A percentile compares a stretch with the other conserved stretches of the same genome.
These are phyloP conservation scores for Thomomys bottae DNA, from an alignment of 2,113 vertebrate species.

Conservation along the genomic window DNA sequence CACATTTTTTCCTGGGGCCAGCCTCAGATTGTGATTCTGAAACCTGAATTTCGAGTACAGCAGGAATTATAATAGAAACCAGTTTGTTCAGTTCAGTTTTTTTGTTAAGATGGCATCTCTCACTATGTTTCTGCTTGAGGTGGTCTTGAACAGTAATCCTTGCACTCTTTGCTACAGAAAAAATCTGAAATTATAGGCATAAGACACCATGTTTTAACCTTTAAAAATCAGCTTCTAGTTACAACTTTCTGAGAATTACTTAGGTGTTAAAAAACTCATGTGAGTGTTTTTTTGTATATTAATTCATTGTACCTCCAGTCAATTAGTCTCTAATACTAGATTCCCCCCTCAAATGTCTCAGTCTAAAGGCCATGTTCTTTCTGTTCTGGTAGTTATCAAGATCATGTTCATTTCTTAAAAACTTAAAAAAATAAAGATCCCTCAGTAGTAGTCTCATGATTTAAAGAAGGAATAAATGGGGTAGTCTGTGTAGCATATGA, in stretches of 20 bases:
- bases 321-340: not conserved
- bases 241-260: not conserved
- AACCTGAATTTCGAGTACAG: too few species aligned
- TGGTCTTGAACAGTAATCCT: too few species aligned
- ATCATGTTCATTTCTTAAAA: not conserved
- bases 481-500: not conserved
- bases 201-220: too few species aligned
- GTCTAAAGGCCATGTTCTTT: not conserved
- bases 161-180: too few species aligned
- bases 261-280: not conserved
- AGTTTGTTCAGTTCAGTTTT: too few species aligned
- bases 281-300: not conserved
- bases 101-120: too few species aligned
- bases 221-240: too few species aligned
- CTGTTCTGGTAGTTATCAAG: not conserved
- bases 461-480: not conserved
- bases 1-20: too few species aligned
- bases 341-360: not conserved
- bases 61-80: too few species aligned
- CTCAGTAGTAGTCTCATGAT: not conserved
- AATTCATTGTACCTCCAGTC: not conserved
- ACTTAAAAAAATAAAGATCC: not conserved
- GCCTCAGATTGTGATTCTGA: too few species aligned
- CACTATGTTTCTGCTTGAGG: too few species aligned
- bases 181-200: too few species aligned